These are phyloP conservation scores for Heteromormyrus szaboi DNA, from an alignment of 2,797 vertebrate species.

Conservation along the genomic window DNA sequence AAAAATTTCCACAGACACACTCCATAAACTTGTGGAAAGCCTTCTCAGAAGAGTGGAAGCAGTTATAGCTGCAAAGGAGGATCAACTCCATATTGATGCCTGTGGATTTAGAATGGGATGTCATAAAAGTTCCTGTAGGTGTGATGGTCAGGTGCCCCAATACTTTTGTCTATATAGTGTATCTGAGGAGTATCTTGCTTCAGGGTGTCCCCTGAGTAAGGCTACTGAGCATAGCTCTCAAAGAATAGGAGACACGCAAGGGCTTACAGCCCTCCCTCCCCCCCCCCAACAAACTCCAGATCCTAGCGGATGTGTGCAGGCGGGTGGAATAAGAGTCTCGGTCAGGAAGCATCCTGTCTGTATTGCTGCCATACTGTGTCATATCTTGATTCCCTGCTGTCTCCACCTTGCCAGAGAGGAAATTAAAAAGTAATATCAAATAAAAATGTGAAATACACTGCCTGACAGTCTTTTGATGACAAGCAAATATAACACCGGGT, in stretches of 20 bases:
- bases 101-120: background rate
- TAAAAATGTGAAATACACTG: background rate
- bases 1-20: background rate
- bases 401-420: background rate
- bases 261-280: background rate
- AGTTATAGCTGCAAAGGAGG: background rate
- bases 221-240: background rate
- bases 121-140: background rate
- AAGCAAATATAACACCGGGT: background rate
- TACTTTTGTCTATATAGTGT: background rate
- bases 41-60: background rate
- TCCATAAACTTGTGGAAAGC: background rate
- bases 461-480: background rate
- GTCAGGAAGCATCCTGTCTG: slow-evolving; percentile 37
- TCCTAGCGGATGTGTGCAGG: background rate
- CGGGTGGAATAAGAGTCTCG: slow-evolving; percentile 17
- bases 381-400: slow-evolving; percentile 31
- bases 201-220: background rate
- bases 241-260: background rate
- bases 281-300: background rate
- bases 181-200: background rate
- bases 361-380: slow-evolving; percentile 21
- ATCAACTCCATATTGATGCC: background rate
- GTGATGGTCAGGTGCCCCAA: no score
- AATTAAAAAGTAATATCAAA: background rate